Conservation (phyloP, 1,140 invertebrate genomes). For the Eriosoma lanigerum region DNA sequence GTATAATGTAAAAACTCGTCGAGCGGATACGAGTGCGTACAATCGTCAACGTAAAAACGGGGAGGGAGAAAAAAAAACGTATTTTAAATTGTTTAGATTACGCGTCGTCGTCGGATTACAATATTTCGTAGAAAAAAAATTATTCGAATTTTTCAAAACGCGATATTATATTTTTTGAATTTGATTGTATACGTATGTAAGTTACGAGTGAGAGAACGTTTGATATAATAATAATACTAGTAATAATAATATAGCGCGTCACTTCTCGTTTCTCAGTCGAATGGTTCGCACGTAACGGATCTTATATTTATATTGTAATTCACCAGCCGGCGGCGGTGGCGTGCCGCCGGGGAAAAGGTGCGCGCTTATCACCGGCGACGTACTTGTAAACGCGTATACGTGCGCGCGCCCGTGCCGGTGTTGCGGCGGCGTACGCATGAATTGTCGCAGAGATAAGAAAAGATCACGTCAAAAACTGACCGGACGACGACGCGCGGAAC, state of each 20-base stretch:
- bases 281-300: constrained; percentile 36
- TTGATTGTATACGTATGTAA: no score
- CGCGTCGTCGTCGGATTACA: neutral
- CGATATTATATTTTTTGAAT: no score
- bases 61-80: no score
- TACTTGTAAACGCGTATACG: neutral
- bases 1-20: neutral
- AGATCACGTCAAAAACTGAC: neutral
- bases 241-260: neutral
- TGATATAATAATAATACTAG: no score
- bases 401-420: neutral
- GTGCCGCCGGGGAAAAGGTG: constrained; percentile 27
- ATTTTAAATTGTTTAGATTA: no score
- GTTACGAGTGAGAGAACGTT: no score
- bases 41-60: no score
- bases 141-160: neutral
- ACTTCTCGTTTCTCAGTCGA: constrained; percentile 29
- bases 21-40: neutral
- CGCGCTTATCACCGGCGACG: constrained; percentile 23
- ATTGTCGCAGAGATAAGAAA: neutral
- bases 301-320: constrained; percentile 9
- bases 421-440: neutral
- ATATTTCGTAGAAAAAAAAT: neutral
- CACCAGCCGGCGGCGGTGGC: neutral
- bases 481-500: neutral